Evolutionary conservation across 1,140 invertebrate species (phyloP), one percentile per base, ranked within the genome.

Genomic region (Chionoecetes opilio): DNA sequence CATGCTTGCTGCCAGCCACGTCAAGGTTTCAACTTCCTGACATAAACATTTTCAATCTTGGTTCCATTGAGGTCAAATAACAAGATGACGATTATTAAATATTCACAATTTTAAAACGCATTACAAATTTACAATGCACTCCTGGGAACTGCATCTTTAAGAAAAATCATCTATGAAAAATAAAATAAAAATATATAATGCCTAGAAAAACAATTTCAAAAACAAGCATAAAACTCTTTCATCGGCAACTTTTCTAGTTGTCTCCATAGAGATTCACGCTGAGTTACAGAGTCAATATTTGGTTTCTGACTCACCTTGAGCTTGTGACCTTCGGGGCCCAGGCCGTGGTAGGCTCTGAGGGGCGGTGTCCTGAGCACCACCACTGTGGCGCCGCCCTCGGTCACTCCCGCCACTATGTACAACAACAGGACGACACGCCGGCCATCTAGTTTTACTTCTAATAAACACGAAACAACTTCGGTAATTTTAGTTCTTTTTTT

Each of bases 151-250:
- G 63, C 63, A 75, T n/a, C 63, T n/a, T n/a, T 21, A 75, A 75
- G 26, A 75, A 75, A 75, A 21, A 75, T 75, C 63, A 75, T 75
- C 63, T 26, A 75, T n/a, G n/a, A n/a, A n/a, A n/a, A n/a, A n/a
- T n/a, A n/a, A 75, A 75, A 75, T n/a, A 21, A 26, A 26, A 75
- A n/a, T 17, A 75, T 26, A n/a, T 26, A 75, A 75, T 26, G n/a
- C 63, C 63, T 75, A 75, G n/a, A 63, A 63, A n/a, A n/a, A 75
- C n/a, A 75, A 75, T 75, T n/a, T 9, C 0, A 75, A 75, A 75
- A 75, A n/a, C n/a, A n/a, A 75, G 63, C 63, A 75, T 75, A 75
- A 75, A 75, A 26, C 63, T 75, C 63, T 75, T 75, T 75, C 63
- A 75, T 75, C 26, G 63, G 63, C 21, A 75, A 75, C 63, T 26